Evolutionary conservation across 2,888 invertebrate genomes (phyloP), one percentile per base, ranked within the genome.

Genomic region (Hypsopygia costalis): DNA sequence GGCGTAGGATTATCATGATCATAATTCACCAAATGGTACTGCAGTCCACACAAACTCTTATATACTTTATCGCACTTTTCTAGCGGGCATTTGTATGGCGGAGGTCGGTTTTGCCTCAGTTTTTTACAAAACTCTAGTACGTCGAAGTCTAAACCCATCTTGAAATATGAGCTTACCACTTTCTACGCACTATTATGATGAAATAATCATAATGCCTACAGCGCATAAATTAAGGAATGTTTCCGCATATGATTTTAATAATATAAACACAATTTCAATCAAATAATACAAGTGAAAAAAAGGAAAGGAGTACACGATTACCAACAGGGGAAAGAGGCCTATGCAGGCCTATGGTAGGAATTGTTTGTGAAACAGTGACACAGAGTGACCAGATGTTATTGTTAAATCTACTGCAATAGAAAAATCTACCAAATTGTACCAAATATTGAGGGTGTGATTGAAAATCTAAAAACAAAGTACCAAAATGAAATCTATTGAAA

Each of bases 31-130:
- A 97, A 81, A 71, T 97, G 97, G 72, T 95, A 95, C 67, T 96
- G 95, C 55, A 97, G 90, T 1, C 97, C 97, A 50, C 94, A 94
- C 49, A 95, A 92, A 47, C 95, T 95, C 81, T 96, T 96, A 78
- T 97, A 97, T 11, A 94, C 93, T 72, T 94, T 94, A 53, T 94
- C 94, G 82, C 97, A 97, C 63, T 94, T 94, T 58, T 93, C 93
- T 38, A 96, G 90, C 6, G 97, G 97, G 67, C 97, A 97, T 60
- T 93, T 92, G 80, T 95, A 97, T 36, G 97, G 97, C 38, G 97
- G 96, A 36, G 92, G 91, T 66, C 94, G 94, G 69, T 94, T 94
- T 55, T 93, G 93, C 43, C 93, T 91, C 52, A 96, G 90, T 82
- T 95, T 95, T 74, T 94, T 94, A 72, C 95, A 95, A 82, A 95